phyloP scores from a whole-genome alignment of 2,797 vertebrate genomes.

The Scolopax bukidnonensis region DNA sequence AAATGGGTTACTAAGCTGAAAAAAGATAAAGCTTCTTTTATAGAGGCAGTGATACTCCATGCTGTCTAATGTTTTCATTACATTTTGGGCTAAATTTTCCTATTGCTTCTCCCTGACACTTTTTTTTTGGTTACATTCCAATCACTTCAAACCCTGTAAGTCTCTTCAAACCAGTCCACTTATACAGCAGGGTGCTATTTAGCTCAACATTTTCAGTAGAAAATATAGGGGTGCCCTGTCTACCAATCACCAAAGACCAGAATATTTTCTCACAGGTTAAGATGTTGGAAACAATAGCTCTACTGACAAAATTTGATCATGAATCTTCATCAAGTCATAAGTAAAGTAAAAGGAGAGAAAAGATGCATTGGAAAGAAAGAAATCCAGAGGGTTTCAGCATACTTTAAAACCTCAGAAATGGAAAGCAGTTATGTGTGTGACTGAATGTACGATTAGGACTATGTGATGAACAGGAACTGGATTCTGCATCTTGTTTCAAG shows the following conservation, averaged over 20 bases:
- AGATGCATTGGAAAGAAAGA: neutral
- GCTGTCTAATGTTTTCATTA: neutral
- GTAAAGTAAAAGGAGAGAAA: neutral
- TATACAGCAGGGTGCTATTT: neutral
- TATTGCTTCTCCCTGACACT: neutral
- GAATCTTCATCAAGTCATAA: neutral
- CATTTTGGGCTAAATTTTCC: neutral
- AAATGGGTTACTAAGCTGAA: neutral
- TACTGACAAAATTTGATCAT: neutral
- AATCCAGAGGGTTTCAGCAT: neutral
- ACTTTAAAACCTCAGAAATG: neutral
- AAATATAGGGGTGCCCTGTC: neutral
- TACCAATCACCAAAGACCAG: neutral
- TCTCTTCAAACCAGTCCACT: neutral
- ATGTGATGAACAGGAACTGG: too few relatives aligned
- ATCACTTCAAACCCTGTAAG: neutral
- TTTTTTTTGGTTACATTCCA: neutral
- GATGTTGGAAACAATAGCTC: neutral
- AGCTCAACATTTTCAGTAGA: neutral
- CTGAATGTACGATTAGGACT: neutral
- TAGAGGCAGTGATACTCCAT: neutral
- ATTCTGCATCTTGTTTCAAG: too few relatives aligned
- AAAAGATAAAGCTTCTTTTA: neutral
- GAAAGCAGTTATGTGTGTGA: neutral
- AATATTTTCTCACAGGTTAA: neutral